Conservation (phyloP, 1,140 invertebrate species). For the Limonius californicus region DNA sequence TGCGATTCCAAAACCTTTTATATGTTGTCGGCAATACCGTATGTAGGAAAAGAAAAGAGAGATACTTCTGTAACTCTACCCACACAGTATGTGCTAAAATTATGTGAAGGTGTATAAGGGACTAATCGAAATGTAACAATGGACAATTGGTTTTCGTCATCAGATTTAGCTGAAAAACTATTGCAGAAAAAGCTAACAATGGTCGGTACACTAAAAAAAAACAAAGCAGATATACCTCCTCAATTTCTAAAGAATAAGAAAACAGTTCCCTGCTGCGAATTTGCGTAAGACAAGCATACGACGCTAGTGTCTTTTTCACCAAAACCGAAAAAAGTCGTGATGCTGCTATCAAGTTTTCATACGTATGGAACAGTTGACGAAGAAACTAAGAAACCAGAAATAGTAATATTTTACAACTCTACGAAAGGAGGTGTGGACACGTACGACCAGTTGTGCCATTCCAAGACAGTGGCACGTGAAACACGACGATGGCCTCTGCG, state of each 20-base stretch:
- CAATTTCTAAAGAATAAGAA: not conserved
- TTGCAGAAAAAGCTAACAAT: not conserved
- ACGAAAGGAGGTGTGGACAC: no score
- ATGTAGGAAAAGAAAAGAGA: not conserved
- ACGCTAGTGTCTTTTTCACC: not conserved
- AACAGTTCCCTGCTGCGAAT: not conserved
- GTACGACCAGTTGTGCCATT: no score
- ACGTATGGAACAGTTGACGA: not conserved
- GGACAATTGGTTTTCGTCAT: slow-evolving; percentile 13
- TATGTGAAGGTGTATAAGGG: slow-evolving; percentile 1
- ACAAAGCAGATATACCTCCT: not conserved
- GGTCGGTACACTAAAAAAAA: not conserved
- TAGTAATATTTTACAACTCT: no score
- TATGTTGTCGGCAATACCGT: slow-evolving; percentile 6
- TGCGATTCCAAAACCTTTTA: slow-evolving; percentile 11
- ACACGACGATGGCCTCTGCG: no score
- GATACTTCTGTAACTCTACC: not conserved
- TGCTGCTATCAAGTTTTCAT: not conserved
- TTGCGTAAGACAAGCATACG: not conserved
- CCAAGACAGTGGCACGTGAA: no score
- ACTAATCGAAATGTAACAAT: slow-evolving; percentile 18
- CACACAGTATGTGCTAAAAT: slow-evolving; percentile 9
- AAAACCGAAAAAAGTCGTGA: not conserved
- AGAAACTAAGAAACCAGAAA: not conserved
- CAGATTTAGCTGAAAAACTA: not conserved